Percentiles rank a stretch among this genome's conserved stretches.
Conservation (phyloP, 2,888 invertebrate species). For the Tiliacea aurago region DNA sequence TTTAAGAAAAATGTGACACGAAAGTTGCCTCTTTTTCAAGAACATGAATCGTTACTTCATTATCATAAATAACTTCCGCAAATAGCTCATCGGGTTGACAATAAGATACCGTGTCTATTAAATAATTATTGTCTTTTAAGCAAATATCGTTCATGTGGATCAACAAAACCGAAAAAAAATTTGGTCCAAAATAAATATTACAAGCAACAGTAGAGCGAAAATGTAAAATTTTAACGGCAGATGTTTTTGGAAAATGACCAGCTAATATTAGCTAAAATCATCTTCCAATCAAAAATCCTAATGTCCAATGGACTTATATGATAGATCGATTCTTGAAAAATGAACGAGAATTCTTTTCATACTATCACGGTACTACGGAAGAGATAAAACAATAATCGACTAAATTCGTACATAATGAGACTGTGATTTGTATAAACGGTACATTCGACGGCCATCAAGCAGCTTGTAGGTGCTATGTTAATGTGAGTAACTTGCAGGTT, state of each 20-base stretch:
- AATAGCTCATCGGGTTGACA: neutral
- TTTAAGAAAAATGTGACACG: neutral
- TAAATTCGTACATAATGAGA: conserved; percentile 39
- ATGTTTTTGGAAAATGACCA: neutral
- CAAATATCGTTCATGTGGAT: neutral
- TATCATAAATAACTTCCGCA: neutral
- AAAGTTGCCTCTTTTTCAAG: too few species aligned
- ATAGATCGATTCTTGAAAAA: neutral
- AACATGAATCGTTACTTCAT: too few species aligned
- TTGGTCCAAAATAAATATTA: neutral
- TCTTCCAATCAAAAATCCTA: neutral
- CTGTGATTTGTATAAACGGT: conserved; percentile 62
- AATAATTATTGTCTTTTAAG: neutral
- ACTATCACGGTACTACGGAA: neutral
- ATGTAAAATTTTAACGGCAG: neutral
- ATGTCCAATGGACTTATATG: neutral
- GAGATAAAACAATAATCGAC: conserved; percentile 32
- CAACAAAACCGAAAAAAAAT: too few species aligned
- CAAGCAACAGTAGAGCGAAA: neutral
- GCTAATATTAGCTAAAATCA: neutral
- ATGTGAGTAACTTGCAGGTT: conserved; percentile 73
- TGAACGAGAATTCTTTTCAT: neutral
- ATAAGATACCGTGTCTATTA: neutral
- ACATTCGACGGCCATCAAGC: conserved; percentile 50
- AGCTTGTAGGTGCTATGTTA: conserved; percentile 69